These are phyloP conservation scores for Ceratothoa steindachneri DNA, from an alignment of 2,888 invertebrate genomes.

Conservation along the genomic window DNA sequence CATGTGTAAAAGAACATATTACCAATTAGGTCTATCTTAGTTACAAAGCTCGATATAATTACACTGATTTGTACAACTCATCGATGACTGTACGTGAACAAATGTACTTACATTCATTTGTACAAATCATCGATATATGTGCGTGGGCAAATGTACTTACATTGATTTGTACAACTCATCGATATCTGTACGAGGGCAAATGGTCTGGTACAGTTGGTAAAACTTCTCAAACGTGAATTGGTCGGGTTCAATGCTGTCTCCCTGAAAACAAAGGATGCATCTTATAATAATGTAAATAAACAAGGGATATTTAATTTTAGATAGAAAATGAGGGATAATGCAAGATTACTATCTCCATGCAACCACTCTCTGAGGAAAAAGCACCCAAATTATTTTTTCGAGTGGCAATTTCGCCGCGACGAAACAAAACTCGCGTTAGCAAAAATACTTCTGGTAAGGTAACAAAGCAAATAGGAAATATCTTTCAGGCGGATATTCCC, in stretches of 20 bases:
- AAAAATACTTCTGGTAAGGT: too few species aligned
- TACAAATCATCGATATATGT: conserved; percentile 98
- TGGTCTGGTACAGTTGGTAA: conserved; percentile 95
- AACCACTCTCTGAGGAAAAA: too few species aligned
- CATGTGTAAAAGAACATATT: not conserved
- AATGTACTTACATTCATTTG: conserved; percentile 81
- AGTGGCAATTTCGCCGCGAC: too few species aligned
- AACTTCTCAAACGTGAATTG: conserved; percentile 98
- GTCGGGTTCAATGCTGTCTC: conserved; percentile 84
- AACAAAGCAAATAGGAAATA: too few species aligned
- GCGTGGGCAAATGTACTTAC: conserved; percentile 89
- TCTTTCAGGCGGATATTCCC: too few species aligned
- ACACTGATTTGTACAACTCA: not conserved
- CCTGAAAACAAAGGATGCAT: conserved; percentile 25
- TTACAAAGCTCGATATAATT: not conserved
- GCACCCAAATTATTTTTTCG: too few species aligned
- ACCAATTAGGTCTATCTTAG: not conserved
- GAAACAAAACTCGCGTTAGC: too few species aligned
- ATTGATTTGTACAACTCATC: conserved; percentile 93
- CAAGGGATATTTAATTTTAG: too few species aligned
- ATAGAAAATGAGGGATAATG: too few species aligned
- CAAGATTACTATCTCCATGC: too few species aligned
- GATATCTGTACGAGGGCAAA: conserved; percentile 97
- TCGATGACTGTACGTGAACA: too few species aligned
- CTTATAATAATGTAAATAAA: too few species aligned